Conservation (phyloP, 1,140 invertebrate genomes). For the Zaprionus ghesquierei region DNA sequence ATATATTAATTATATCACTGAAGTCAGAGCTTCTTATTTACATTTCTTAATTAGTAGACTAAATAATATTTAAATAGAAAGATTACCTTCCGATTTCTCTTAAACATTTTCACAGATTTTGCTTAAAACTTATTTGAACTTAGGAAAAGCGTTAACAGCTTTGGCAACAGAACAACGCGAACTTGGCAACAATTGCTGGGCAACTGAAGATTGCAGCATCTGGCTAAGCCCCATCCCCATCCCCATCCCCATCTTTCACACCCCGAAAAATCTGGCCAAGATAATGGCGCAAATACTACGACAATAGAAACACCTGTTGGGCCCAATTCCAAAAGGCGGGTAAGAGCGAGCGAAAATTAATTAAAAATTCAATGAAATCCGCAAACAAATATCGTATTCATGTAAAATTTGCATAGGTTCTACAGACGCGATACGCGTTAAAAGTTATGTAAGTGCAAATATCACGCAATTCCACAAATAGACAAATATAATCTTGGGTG, state of each 20-base stretch:
- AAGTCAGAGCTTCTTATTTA: no score
- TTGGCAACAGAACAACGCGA: constrained; percentile 55
- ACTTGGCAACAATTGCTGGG: constrained; percentile 62
- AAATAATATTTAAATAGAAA: background rate
- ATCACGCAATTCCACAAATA: constrained; percentile 29
- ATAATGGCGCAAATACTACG: constrained; percentile 60
- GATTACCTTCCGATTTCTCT: constrained; percentile 26
- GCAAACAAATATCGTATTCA: constrained; percentile 49
- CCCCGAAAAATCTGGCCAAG: constrained; percentile 43
- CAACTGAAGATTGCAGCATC: constrained; percentile 58
- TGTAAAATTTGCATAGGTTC: constrained; percentile 49
- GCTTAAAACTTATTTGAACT: background rate
- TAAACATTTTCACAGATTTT: background rate
- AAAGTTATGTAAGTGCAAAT: constrained; percentile 39
- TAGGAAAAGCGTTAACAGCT: background rate
- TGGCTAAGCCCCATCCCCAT: background rate
- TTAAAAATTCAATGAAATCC: constrained; percentile 65
- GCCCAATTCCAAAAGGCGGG: constrained; percentile 6
- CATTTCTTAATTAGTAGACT: no score
- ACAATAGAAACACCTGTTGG: constrained; percentile 20
- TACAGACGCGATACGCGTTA: constrained; percentile 12
- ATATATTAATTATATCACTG: no score
- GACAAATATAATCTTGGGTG: constrained; percentile 5
- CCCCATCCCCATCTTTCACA: constrained; percentile 7
- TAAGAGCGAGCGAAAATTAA: constrained; percentile 44